A percentile compares a stretch with the other conserved stretches of the same genome.
Evolutionary conservation across 2,888 invertebrate genomes (phyloP).

Genomic region (Patella ulyssiponensis): DNA sequence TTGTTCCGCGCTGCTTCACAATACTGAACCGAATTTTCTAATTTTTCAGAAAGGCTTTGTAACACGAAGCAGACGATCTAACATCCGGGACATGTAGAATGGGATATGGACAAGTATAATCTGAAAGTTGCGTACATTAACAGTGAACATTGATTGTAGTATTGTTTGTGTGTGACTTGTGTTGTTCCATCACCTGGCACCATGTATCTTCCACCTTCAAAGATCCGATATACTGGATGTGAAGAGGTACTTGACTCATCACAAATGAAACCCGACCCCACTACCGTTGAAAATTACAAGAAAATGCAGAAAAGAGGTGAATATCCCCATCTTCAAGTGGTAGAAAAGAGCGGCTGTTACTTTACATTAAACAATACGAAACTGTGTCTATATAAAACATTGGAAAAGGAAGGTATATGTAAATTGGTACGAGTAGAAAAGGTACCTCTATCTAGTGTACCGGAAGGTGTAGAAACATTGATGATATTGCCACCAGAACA

Average conservation of each 20-base stretch:
- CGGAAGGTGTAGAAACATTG: conserved; percentile 4
- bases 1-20: conserved; percentile 4
- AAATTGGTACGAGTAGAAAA: conserved; percentile 14
- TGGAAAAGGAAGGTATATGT: conserved; percentile 16
- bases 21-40: conserved; percentile 6
- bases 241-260: conserved; percentile 2
- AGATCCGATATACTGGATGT: conserved; percentile 2
- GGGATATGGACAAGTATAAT: not conserved
- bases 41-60: not conserved
- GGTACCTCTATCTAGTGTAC: not conserved
- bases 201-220: conserved; percentile 10
- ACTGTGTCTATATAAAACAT: conserved; percentile 1
- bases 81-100: conserved; percentile 1
- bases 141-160: conserved; percentile 2
- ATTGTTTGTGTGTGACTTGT: not conserved
- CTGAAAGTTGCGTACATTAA: not conserved
- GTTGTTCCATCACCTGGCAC: not conserved
- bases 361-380: conserved; percentile 21
- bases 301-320: conserved; percentile 10
- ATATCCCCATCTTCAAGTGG: conserved; percentile 10
- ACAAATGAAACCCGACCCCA: conserved; percentile 4
- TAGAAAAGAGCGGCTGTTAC: conserved; percentile 11
- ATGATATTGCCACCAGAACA: conserved; percentile 12
- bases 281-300: conserved; percentile 5
- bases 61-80: conserved; percentile 9